Evolutionary conservation across 2,113 vertebrate species (phyloP).

Genomic region (Mohoua ochrocephala): DNA sequence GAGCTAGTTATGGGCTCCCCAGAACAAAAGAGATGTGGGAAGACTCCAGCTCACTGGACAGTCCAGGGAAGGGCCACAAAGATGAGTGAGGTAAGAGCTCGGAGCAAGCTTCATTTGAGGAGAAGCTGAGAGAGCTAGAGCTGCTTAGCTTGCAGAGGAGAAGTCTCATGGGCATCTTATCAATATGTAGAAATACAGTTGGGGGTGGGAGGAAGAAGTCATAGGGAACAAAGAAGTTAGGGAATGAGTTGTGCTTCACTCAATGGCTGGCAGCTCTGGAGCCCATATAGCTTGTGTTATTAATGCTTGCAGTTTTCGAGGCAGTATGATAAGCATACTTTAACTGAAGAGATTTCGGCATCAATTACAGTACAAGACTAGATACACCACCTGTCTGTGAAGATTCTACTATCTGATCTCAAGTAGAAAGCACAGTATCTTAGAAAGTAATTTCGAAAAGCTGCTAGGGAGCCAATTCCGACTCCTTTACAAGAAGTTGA

Average conservation of each 20-base stretch:
- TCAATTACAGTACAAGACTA: neutral
- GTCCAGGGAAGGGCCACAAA: neutral
- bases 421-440: neutral
- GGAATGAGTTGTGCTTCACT: neutral
- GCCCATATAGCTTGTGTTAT: neutral
- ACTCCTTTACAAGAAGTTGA: neutral
- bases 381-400: neutral
- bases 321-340: neutral
- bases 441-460: neutral
- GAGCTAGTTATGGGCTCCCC: neutral
- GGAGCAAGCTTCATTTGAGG: neutral
- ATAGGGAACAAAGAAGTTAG: neutral
- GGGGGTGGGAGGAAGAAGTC: accelerated
- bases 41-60: neutral
- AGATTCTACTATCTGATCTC: neutral
- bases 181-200: accelerated
- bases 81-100: neutral
- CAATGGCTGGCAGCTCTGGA: neutral
- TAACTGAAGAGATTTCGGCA: neutral
- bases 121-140: neutral
- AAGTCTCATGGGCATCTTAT: neutral
- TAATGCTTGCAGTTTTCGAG: neutral
- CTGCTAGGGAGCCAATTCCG: neutral
- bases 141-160: neutral
- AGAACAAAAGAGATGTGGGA: accelerated